Evolutionary conservation across 2,797 vertebrate genomes (phyloP).

Genomic region (Macrochelys suwanniensis): DNA sequence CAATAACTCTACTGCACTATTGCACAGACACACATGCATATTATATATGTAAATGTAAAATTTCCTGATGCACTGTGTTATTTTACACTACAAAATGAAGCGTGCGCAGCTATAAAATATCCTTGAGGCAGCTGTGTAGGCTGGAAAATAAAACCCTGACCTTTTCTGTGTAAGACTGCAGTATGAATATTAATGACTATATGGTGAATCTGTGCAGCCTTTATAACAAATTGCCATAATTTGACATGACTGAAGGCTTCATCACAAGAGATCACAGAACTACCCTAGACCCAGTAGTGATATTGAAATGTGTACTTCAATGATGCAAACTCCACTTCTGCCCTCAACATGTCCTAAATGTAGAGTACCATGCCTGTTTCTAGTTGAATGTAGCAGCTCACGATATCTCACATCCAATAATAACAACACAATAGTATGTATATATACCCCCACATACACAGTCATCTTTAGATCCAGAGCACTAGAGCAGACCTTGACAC

Average conservation of each 20-base stretch:
- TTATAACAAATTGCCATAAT: neutral
- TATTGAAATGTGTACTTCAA: neutral
- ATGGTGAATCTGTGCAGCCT: neutral
- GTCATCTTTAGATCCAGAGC: neutral
- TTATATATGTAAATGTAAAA: neutral
- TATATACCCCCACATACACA: neutral
- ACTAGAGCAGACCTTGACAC: neutral
- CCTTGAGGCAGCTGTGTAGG: neutral
- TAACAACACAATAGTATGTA: neutral
- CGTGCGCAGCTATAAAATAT: neutral
- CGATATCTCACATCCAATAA: neutral
- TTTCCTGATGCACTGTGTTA: neutral
- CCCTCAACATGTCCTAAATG: neutral
- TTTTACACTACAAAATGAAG: constrained; percentile 15
- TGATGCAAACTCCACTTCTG: neutral
- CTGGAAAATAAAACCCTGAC: neutral
- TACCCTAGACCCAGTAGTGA: neutral
- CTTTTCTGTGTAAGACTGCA: neutral
- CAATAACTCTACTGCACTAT: neutral
- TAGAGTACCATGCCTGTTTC: neutral
- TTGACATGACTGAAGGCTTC: neutral
- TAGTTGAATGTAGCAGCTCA: neutral
- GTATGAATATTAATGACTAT: neutral
- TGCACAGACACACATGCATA: neutral
- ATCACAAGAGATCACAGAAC: neutral